phyloP scores from a whole-genome alignment of 1,140 invertebrate genomes.

The Hycleus phaleratus region DNA sequence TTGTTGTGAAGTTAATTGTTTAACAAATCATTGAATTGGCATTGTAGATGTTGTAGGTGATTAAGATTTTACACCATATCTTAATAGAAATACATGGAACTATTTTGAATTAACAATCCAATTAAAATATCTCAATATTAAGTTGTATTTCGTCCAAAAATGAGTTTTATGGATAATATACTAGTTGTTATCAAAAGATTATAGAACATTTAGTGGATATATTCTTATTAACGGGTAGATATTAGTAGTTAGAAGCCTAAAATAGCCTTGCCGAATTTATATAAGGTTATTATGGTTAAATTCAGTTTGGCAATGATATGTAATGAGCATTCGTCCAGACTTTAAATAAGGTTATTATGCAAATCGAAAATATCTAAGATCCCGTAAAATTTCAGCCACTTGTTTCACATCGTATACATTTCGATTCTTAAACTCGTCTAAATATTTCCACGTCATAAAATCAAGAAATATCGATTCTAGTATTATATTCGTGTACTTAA shows the following conservation, averaged over 20 bases:
- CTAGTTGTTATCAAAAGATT: too few relatives aligned
- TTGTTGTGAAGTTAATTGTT: too few relatives aligned
- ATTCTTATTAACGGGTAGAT: too few relatives aligned
- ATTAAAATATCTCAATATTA: neutral
- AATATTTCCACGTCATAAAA: too few relatives aligned
- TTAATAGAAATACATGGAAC: neutral
- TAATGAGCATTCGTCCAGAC: constrained; percentile 12
- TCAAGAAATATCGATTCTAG: too few relatives aligned
- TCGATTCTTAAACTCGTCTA: too few relatives aligned
- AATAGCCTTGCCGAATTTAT: constrained; percentile 6
- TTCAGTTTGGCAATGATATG: constrained; percentile 11
- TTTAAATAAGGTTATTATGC: constrained; percentile 14
- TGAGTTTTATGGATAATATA: too few relatives aligned
- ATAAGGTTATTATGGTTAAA: constrained; percentile 12
- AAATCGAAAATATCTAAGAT: constrained; percentile 11
- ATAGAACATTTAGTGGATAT: neutral
- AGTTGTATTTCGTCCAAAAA: neutral
- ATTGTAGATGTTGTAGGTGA: too few relatives aligned
- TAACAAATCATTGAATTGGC: too few relatives aligned
- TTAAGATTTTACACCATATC: neutral
- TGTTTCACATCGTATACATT: constrained; percentile 2
- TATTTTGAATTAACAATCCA: too few relatives aligned
- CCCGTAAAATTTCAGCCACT: neutral
- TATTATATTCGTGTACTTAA: too few relatives aligned
- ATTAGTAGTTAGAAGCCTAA: neutral